Percentiles rank a stretch among this genome's conserved stretches.
Evolutionary conservation across 2,113 vertebrate species (phyloP).

Genomic region (Muntiacus muntjak): DNA sequence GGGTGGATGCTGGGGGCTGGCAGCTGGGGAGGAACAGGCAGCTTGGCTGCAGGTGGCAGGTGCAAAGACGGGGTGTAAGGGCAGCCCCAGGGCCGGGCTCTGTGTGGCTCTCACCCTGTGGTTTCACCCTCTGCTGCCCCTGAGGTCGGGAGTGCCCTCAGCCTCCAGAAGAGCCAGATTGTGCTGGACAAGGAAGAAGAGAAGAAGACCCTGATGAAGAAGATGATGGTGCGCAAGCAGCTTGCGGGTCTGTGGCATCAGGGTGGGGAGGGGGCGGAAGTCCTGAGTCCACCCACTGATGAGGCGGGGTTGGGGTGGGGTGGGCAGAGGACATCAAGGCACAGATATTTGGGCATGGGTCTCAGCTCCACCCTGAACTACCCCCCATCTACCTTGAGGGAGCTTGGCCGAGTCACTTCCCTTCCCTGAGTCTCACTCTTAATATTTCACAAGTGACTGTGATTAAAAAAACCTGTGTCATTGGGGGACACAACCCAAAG

Average conservation of each 20-base stretch:
- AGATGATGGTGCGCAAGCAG: constrained; percentile 54
- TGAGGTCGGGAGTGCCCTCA: not conserved
- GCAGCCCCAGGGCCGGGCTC: not conserved
- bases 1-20: not conserved
- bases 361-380: not conserved
- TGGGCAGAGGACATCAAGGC: not conserved
- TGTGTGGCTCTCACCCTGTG: not conserved
- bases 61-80: fast-evolving
- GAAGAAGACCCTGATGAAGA: constrained; percentile 46
- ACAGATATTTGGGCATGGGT: not conserved
- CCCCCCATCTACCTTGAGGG: not conserved
- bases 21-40: not conserved
- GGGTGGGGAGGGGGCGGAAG: not conserved
- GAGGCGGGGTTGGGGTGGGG: not conserved
- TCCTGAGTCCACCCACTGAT: not conserved
- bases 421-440: not conserved
- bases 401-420: not conserved
- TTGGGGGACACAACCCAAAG: not conserved
- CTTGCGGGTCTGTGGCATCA: not conserved
- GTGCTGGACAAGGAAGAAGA: not conserved
- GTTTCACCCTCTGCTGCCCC: not conserved
- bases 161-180: not conserved
- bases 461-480: not conserved
- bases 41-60: not conserved
- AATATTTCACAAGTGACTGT: not conserved